phyloP scores from a whole-genome alignment of 2,888 invertebrate species.

The Euzetes globulus region DNA sequence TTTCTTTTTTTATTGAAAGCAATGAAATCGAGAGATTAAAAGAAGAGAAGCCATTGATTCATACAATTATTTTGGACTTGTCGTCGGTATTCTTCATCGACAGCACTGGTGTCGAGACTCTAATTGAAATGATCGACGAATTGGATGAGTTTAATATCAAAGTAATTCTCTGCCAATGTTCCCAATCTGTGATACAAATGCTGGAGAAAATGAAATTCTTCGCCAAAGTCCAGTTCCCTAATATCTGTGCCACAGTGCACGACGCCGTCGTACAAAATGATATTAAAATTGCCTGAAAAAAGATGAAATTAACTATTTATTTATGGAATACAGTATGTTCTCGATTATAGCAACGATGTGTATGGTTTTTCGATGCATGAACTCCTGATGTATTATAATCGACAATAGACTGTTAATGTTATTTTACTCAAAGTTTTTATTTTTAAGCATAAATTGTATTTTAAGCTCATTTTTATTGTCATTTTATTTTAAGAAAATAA shows the following conservation, averaged over 20 bases:
- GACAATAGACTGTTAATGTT: too few relatives aligned
- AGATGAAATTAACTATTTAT: too few relatives aligned
- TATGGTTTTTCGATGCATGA: too few relatives aligned
- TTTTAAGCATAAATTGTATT: too few relatives aligned
- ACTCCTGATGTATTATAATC: too few relatives aligned
- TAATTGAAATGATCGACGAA: conserved; percentile 30
- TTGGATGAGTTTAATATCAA: conserved; percentile 2
- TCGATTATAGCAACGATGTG: too few relatives aligned
- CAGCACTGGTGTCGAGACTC: conserved; percentile 52
- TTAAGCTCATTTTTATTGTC: too few relatives aligned
- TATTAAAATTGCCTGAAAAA: too few relatives aligned
- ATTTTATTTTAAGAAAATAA: too few relatives aligned
- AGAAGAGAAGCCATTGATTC: not conserved
- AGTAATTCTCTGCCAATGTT: conserved; percentile 2
- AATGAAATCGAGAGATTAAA: conserved; percentile 10
- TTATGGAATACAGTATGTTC: too few relatives aligned
- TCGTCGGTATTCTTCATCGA: conserved; percentile 44
- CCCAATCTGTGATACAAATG: conserved; percentile 15
- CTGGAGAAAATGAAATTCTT: conserved; percentile 6
- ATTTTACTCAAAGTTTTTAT: too few relatives aligned
- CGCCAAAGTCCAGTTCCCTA: not conserved
- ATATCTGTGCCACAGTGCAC: conserved; percentile 22
- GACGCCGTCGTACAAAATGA: conserved; percentile 34
- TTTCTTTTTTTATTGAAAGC: not conserved
- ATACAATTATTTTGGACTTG: conserved; percentile 43